These are phyloP conservation scores for Criorhina ranunculi DNA, from an alignment of 2,888 invertebrate species.

Conservation along the genomic window DNA sequence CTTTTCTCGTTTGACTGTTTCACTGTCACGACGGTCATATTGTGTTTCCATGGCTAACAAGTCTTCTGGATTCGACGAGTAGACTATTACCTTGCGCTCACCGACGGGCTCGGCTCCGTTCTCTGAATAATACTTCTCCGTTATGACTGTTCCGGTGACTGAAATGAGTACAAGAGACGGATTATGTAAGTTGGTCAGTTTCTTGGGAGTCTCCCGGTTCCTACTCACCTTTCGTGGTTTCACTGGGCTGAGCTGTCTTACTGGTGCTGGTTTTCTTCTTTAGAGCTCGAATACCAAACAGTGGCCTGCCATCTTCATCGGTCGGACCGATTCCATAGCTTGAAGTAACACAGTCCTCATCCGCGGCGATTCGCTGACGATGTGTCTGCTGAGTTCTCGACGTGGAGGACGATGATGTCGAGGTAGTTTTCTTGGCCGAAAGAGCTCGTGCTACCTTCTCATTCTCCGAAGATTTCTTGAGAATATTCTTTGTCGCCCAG, in stretches of 20 bases:
- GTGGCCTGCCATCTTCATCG: conserved; percentile 91
- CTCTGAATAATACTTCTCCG: conserved; percentile 88
- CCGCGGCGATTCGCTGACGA: conserved; percentile 82
- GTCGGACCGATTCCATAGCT: conserved; percentile 93
- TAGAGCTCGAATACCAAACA: conserved; percentile 92
- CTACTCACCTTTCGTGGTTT: conserved; percentile 87
- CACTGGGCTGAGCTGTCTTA: conserved; percentile 85
- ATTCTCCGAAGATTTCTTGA: conserved; percentile 86
- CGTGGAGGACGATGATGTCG: conserved; percentile 60
- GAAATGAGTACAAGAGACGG: conserved; percentile 57
- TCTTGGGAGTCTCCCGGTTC: not conserved
- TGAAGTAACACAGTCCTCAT: conserved; percentile 89
- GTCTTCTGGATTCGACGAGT: conserved; percentile 87
- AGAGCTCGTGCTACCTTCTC: conserved; percentile 65
- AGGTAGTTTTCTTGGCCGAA: conserved; percentile 65
- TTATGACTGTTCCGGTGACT: conserved; percentile 91
- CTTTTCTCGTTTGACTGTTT: conserved; percentile 84
- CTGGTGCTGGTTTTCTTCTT: conserved; percentile 84
- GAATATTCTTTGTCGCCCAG: conserved; percentile 87
- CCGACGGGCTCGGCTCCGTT: conserved; percentile 89
- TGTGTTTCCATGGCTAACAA: conserved; percentile 78
- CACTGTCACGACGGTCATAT: conserved; percentile 75
- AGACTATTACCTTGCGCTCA: conserved; percentile 89
- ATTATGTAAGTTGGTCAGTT: not conserved
- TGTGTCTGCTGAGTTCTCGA: conserved; percentile 78